Conservation (phyloP, 2,797 vertebrate species). For the Sebastes diaconus region DNA sequence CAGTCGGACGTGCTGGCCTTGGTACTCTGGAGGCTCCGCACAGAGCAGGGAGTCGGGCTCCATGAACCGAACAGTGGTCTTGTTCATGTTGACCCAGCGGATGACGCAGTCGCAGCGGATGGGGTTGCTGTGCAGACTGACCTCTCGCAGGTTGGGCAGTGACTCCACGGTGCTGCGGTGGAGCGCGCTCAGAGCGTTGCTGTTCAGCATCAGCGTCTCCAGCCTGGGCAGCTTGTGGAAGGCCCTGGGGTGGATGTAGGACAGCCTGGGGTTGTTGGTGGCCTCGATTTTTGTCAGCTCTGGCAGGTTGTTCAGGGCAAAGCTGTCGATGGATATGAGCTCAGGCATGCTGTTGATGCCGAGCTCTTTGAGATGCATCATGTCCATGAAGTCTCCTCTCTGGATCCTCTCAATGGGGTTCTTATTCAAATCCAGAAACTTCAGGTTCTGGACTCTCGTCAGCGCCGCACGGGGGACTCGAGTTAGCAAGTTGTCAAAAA, state of each 20-base stretch:
- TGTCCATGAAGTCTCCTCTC: conserved; percentile 91
- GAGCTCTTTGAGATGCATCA: conserved; percentile 93
- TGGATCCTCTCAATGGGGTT: conserved; percentile 93
- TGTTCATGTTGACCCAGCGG: conserved; percentile 95
- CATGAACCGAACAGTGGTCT: conserved; percentile 92
- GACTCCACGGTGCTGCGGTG: conserved; percentile 89
- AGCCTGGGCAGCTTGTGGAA: conserved; percentile 90
- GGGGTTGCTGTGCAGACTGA: conserved; percentile 94
- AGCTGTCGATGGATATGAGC: conserved; percentile 90
- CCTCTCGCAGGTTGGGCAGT: conserved; percentile 91
- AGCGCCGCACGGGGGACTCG: conserved; percentile 81
- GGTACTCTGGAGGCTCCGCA: conserved; percentile 91
- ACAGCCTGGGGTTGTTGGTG: conserved; percentile 92
- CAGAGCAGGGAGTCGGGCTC: conserved; percentile 92
- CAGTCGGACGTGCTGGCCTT: conserved; percentile 90
- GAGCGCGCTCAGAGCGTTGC: conserved; percentile 91
- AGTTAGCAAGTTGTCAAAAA: conserved; percentile 91
- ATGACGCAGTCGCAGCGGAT: conserved; percentile 94
- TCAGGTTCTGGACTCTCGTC: conserved; percentile 87
- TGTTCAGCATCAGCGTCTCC: conserved; percentile 94
- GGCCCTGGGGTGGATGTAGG: conserved; percentile 92
- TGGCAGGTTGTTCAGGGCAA: conserved; percentile 92
- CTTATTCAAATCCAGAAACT: conserved; percentile 96
- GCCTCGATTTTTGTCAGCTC: conserved; percentile 95
- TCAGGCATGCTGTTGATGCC: conserved; percentile 97